Percentiles rank a stretch among this genome's conserved stretches.
phyloP scores from a whole-genome alignment of 2,113 vertebrate genomes.

The Salvelinus sp. region DNA sequence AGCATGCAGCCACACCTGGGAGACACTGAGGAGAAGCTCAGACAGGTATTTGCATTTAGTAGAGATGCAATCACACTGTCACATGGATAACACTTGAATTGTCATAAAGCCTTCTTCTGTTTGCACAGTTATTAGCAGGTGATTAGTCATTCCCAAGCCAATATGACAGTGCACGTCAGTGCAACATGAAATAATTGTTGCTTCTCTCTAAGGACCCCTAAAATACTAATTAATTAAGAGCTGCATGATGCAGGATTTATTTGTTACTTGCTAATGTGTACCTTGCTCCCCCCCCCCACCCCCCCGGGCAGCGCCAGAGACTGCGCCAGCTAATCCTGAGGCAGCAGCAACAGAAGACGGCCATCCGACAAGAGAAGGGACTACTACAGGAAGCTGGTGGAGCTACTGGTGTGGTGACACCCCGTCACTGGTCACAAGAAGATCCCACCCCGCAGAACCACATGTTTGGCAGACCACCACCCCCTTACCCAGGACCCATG shows the following conservation, averaged over 20 bases:
- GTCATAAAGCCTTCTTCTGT: not conserved
- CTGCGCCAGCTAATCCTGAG: conserved; percentile 91
- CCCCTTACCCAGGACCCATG: conserved; percentile 88
- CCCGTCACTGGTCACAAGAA: conserved; percentile 83
- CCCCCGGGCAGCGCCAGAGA: conserved; percentile 81
- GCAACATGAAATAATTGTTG: no score
- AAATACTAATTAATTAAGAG: no score
- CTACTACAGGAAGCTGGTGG: conserved; percentile 75
- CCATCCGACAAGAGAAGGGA: conserved; percentile 85
- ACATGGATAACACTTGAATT: not conserved
- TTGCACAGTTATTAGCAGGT: not conserved
- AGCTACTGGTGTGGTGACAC: conserved; percentile 21
- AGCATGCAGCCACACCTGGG: conserved; percentile 80
- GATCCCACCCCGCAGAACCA: conserved; percentile 62
- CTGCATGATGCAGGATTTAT: no score
- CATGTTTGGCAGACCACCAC: conserved; percentile 86
- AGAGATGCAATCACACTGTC: no score
- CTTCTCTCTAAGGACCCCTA: no score
- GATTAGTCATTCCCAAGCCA: not conserved
- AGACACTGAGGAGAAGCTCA: conserved; percentile 86
- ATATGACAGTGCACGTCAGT: no score
- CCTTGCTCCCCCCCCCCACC: not conserved
- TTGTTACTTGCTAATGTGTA: conserved; percentile 1
- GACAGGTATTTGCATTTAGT: conserved; percentile 79
- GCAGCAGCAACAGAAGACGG: conserved; percentile 91